These are phyloP conservation scores for Dasysyrphus tricinctus DNA, from an alignment of 2,888 invertebrate genomes.

Conservation along the genomic window DNA sequence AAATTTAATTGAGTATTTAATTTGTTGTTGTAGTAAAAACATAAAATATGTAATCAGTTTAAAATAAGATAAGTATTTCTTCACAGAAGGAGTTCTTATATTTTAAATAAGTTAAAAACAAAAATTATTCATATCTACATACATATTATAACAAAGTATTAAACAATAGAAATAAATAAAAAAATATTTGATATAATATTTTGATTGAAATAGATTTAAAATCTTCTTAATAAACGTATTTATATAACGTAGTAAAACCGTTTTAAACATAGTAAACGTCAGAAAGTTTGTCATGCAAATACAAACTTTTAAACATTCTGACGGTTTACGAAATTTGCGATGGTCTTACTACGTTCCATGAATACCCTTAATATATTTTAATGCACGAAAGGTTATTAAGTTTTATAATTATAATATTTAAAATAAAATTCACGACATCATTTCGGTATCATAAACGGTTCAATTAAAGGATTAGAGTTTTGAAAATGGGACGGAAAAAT, in stretches of 20 bases:
- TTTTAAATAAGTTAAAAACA: background rate
- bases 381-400: conserved; percentile 2
- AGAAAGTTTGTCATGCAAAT: no score
- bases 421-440: conserved; percentile 2
- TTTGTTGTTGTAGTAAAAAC: background rate
- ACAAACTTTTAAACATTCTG: no score
- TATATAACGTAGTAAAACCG: no score
- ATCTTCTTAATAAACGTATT: background rate
- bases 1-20: conserved; percentile 9
- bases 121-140: background rate
- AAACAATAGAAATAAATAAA: background rate
- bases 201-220: conserved; percentile 1
- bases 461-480: background rate
- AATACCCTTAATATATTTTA: background rate
- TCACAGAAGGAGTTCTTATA: conserved; percentile 56
- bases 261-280: no score
- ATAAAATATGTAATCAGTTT: background rate
- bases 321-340: no score
- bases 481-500: no score
- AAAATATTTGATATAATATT: background rate
- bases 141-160: conserved; percentile 9
- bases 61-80: conserved; percentile 25
- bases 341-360: no score
- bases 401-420: background rate
- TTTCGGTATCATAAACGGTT: background rate